A percentile compares a stretch with the other conserved stretches of the same genome.
Conservation (phyloP, 2,888 invertebrate genomes). For the Iselma pallidipennis region DNA sequence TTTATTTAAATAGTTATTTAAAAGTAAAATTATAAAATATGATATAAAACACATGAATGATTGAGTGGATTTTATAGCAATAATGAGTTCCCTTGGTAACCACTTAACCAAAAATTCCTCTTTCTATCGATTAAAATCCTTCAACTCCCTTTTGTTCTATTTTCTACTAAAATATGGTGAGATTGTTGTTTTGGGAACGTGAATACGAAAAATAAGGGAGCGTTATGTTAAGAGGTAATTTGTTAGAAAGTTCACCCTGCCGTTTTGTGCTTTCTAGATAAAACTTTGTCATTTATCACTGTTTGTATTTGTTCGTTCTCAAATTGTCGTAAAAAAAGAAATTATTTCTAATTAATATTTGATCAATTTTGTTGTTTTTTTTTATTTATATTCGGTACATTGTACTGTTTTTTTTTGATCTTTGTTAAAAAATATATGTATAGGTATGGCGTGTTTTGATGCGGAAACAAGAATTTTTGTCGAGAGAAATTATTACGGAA, state of each 20-base stretch:
- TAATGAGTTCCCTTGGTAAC: too few relatives aligned
- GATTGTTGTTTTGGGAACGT: neutral
- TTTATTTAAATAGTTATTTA: too few relatives aligned
- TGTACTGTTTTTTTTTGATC: neutral
- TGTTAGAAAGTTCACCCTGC: slow-evolving; percentile 16
- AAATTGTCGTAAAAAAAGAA: neutral
- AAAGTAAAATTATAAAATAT: too few relatives aligned
- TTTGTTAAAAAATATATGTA: neutral
- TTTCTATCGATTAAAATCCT: too few relatives aligned
- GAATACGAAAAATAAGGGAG: slow-evolving; percentile 3
- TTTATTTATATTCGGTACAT: neutral
- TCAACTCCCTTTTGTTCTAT: too few relatives aligned
- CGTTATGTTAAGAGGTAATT: slow-evolving; percentile 16
- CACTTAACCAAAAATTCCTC: too few relatives aligned
- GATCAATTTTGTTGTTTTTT: neutral
- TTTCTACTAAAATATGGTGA: too few relatives aligned
- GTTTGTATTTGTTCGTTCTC: slow-evolving; percentile 1
- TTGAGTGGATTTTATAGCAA: too few relatives aligned
- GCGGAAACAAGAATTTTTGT: neutral
- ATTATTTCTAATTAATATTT: slow-evolving; percentile 3
- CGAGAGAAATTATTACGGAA: neutral
- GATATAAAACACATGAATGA: too few relatives aligned
- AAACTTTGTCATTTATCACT: slow-evolving; percentile 18
- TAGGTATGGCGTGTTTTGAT: neutral
- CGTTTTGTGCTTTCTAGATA: slow-evolving; percentile 11